Conservation (phyloP, 2,888 invertebrate genomes). For the Ochropleura plecta region DNA sequence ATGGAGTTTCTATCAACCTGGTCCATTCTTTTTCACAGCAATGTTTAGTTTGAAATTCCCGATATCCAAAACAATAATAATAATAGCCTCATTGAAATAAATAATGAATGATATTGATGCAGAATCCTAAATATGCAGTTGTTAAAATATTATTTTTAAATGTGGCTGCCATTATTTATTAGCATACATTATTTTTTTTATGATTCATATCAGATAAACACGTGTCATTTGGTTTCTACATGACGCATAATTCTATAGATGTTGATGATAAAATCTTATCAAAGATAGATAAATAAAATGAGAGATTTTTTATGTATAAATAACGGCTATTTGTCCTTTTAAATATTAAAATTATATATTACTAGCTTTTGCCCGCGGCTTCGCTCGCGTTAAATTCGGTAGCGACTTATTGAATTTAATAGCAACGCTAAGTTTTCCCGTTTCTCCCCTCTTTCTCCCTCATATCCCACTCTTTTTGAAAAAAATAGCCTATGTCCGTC, state of each 20-base stretch:
- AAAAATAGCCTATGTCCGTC: too few relatives aligned
- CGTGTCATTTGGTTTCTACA: background rate
- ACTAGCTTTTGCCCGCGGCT: too few relatives aligned
- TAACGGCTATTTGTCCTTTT: too few relatives aligned
- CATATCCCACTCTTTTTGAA: too few relatives aligned
- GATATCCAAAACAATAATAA: background rate
- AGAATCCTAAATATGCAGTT: background rate
- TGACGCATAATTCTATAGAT: background rate
- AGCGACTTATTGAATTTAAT: too few relatives aligned
- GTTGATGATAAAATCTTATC: background rate
- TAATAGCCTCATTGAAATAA: background rate
- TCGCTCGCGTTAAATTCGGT: too few relatives aligned
- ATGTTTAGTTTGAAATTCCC: background rate
- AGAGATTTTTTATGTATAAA: too few relatives aligned
- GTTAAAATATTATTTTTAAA: background rate
- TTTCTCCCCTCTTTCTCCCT: too few relatives aligned
- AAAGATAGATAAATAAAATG: background rate
- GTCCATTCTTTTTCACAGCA: too few relatives aligned
- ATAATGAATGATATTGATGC: background rate
- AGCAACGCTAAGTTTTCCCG: too few relatives aligned
- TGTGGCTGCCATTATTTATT: background rate
- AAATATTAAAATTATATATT: too few relatives aligned
- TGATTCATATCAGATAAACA: slow-evolving; percentile 11
- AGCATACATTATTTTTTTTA: background rate
- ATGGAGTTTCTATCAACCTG: background rate